A percentile compares a stretch with the other conserved stretches of the same genome.
These are phyloP conservation scores for Pseudoips prasinana DNA, from an alignment of 2,888 invertebrate genomes.

Conservation along the genomic window DNA sequence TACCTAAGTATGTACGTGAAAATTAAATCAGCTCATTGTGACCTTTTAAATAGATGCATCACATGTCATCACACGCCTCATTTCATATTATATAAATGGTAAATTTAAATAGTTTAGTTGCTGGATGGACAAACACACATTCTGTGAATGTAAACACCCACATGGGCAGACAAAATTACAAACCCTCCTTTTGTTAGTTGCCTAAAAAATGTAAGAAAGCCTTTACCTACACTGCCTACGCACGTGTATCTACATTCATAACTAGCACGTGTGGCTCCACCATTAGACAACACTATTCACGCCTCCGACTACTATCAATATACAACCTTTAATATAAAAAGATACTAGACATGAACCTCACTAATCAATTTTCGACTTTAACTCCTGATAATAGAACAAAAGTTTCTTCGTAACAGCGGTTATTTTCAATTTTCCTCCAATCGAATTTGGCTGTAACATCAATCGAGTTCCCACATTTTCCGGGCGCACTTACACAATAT, in stretches of 20 bases:
- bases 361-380: conserved; percentile 42
- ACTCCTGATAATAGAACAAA: conserved; percentile 35
- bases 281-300: conserved; percentile 74
- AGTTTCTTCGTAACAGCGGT: conserved; percentile 40
- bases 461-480: conserved; percentile 82
- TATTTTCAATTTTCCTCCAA: conserved; percentile 81
- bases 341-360: conserved; percentile 29
- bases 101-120: too few species aligned
- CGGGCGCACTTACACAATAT: conserved; percentile 81
- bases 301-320: conserved; percentile 71
- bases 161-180: too few species aligned
- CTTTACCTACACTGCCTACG: too few species aligned
- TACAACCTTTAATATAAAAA: conserved; percentile 43
- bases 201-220: too few species aligned
- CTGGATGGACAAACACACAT: too few species aligned
- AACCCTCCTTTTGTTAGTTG: too few species aligned
- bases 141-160: too few species aligned
- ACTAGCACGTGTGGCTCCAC: conserved; percentile 48
- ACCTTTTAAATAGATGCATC: too few species aligned
- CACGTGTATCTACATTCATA: conserved; percentile 4
- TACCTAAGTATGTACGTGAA: too few species aligned
- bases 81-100: too few species aligned
- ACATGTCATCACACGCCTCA: too few species aligned
- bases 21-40: too few species aligned
- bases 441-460: conserved; percentile 81